phyloP scores from a whole-genome alignment of 2,113 vertebrate genomes.

The Galeopterus variegatus region DNA sequence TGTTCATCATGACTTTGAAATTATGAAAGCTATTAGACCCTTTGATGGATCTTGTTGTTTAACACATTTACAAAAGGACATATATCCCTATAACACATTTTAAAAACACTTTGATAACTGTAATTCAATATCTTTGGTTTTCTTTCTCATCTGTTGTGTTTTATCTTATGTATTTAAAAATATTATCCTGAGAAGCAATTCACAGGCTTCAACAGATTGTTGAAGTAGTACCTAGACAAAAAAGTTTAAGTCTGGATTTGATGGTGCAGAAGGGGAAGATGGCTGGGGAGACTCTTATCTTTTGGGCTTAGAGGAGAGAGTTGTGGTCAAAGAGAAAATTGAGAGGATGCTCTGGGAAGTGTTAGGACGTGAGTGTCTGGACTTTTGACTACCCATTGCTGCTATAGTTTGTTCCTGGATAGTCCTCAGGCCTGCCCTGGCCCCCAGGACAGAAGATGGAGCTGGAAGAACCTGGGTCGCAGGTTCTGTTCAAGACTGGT shows the following conservation, averaged over 20 bases:
- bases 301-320: not conserved
- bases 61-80: conserved; percentile 14
- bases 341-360: not conserved
- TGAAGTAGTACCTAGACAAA: not conserved
- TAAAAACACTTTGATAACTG: not conserved
- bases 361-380: not conserved
- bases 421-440: not conserved
- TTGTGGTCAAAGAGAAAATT: not conserved
- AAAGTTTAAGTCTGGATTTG: not conserved
- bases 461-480: not conserved
- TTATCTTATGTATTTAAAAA: conserved; percentile 55
- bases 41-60: not conserved
- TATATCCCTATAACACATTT: conserved; percentile 10
- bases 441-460: not conserved
- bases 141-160: conserved; percentile 2
- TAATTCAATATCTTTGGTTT: conserved; percentile 39
- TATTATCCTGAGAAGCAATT: conserved; percentile 22
- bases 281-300: not conserved
- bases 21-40: conserved; percentile 8
- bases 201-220: not conserved
- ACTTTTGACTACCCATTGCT: not conserved
- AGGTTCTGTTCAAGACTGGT: not conserved
- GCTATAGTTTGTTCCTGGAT: not conserved
- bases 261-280: not conserved
- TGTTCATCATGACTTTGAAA: not conserved